Percentiles rank a stretch among this genome's conserved stretches.
Conservation (phyloP, 2,113 vertebrate genomes). For the Cavia aperea region DNA sequence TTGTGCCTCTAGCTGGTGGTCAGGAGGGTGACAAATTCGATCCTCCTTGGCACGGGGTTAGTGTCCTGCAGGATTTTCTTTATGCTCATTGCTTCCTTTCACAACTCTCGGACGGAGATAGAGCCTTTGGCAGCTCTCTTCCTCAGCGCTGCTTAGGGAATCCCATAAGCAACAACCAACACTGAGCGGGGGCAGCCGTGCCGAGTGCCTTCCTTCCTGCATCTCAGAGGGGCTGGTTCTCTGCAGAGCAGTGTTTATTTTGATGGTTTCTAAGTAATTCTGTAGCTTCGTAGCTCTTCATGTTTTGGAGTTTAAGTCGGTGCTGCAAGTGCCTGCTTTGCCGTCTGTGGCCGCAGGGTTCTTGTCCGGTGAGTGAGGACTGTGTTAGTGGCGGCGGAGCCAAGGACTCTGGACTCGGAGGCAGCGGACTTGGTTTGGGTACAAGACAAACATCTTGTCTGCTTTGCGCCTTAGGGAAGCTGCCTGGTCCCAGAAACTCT, state of each 20-base stretch:
- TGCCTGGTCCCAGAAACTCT: not conserved
- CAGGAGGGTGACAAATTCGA: slow-evolving; percentile 48
- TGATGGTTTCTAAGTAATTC: slow-evolving; percentile 15
- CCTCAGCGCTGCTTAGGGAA: not conserved
- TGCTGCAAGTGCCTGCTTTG: slow-evolving; percentile 1
- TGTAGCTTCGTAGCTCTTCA: not conserved
- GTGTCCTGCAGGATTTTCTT: slow-evolving; percentile 48
- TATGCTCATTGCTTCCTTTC: slow-evolving; percentile 51
- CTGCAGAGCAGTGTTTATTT: not conserved
- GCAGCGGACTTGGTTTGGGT: not conserved
- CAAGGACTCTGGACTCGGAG: not conserved
- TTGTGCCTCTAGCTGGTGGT: slow-evolving; percentile 30
- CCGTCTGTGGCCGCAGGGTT: not conserved
- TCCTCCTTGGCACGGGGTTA: slow-evolving; percentile 39
- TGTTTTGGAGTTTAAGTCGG: not conserved
- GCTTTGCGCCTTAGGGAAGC: not conserved
- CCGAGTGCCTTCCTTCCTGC: not conserved
- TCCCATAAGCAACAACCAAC: not conserved
- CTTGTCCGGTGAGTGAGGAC: not conserved
- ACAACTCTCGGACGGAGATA: not conserved
- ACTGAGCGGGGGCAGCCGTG: not conserved
- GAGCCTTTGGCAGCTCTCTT: not conserved
- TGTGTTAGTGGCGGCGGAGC: not conserved
- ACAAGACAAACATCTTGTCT: not conserved
- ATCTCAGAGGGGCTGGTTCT: not conserved